These are phyloP conservation scores for Corella eumyota DNA, from an alignment of 23 tunicate genomes.

Conservation along the genomic window DNA sequence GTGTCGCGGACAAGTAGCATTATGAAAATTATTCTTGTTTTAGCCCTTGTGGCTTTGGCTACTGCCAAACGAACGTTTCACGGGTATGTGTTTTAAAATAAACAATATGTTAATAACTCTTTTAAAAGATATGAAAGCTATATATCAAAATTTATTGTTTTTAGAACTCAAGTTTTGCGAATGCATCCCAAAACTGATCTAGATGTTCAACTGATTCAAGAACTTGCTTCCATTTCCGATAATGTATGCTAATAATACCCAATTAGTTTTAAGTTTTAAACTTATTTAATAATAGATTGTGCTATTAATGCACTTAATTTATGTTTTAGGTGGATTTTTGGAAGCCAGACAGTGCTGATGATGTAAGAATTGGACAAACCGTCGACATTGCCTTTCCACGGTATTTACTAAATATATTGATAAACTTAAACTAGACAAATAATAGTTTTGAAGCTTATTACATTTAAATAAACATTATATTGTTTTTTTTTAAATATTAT, in stretches of 20 bases:
- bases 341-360: conserved; percentile 35
- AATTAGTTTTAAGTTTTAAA: too few species aligned
- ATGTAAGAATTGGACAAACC: conserved; percentile 4
- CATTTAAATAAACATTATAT: background rate
- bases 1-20: too few species aligned
- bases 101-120: too few species aligned
- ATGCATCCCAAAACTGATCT: conserved; percentile 25
- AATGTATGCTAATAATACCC: too few species aligned
- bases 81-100: too few species aligned
- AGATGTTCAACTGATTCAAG: conserved; percentile 29
- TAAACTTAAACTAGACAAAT: too few species aligned
- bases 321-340: conserved; percentile 52
- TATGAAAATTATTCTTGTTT: conserved; percentile 16
- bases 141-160: too few species aligned
- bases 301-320: background rate
- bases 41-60: conserved; percentile 17
- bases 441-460: background rate
- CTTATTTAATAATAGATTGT: too few species aligned
- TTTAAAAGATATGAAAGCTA: too few species aligned
- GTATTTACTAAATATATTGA: conserved; percentile 1
- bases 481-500: background rate
- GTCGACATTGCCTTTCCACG: conserved; percentile 45
- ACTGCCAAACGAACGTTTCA: conserved; percentile 24
- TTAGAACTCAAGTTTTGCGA: conserved; percentile 67
- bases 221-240: too few species aligned